Conservation (phyloP, 2,113 vertebrate species). For the Triplophysa rosa region DNA sequence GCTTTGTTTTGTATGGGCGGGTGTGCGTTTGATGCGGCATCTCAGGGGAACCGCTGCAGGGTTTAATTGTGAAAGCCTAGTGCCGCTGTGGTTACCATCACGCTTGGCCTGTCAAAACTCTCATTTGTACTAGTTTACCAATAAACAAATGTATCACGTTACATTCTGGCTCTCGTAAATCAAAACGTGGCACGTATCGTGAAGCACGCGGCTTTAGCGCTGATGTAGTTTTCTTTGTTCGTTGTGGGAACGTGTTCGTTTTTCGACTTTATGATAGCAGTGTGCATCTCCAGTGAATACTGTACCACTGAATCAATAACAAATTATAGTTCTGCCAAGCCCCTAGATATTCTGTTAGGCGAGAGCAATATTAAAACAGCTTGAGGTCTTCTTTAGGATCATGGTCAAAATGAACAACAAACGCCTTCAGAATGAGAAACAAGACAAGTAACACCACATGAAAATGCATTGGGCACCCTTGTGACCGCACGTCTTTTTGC, state of each 20-base stretch:
- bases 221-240: neutral
- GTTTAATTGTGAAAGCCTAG: slow-evolving; percentile 19
- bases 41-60: neutral
- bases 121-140: slow-evolving; percentile 28
- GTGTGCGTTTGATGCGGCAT: neutral
- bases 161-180: neutral
- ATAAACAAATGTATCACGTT: slow-evolving; percentile 25
- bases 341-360: slow-evolving; percentile 33
- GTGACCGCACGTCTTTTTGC: neutral
- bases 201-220: neutral
- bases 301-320: slow-evolving; percentile 55
- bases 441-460: slow-evolving; percentile 49
- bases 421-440: slow-evolving; percentile 58
- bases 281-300: slow-evolving; percentile 36
- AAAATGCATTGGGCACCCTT: slow-evolving; percentile 10
- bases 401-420: slow-evolving; percentile 42
- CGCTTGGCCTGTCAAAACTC: slow-evolving; percentile 26
- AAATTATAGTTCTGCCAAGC: slow-evolving; percentile 50
- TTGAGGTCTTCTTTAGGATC: slow-evolving; percentile 49
- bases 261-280: slow-evolving; percentile 29
- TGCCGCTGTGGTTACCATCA: slow-evolving; percentile 6
- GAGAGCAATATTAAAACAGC: slow-evolving; percentile 43
- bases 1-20: neutral
- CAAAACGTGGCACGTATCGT: neutral
- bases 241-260: slow-evolving; percentile 31